Base-by-base conservation (phyloP, 2,888 invertebrate species). In the Molorchus minor region DNA sequence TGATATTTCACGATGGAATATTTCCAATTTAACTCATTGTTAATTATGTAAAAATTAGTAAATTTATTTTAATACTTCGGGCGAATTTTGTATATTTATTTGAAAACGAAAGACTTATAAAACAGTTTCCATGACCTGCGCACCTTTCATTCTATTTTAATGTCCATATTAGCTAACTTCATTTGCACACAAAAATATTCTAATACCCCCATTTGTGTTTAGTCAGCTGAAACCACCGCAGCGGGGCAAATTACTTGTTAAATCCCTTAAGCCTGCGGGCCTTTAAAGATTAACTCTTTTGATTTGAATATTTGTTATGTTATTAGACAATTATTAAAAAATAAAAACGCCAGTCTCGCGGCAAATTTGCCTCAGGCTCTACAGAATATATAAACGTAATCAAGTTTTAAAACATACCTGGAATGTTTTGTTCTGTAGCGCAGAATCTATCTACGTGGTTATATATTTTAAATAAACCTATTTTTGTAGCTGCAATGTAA, bases 291-390 rank as follows among this genome's bases (percentile, higher is more conserved):
- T 56, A 29, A 49, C 52, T 49, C 47, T 36, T 49, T 49, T 43
- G 36, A 54, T 59, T 62, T 62, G 51, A 54, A 57, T 62, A 57
- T 51, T 59, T 45, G 52, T 51, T 45, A 49, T 54, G 59, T 38
- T 62, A 55, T 59, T 56, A 59, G 57, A 51, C 49, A 57, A 59
- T 59, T 62, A 49, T n/a, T n/a, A 36, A 35, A 49, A 33, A 49
- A 21, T 20, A 35, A 49, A 49, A 20, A 12, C 43, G 1, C 25
- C 17, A 25, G 15, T 13, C 43, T 15, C 12, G 25, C 12, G 20
- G 43, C 21, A 15, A 1, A 43, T 43, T 3, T 5, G 25, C 43
- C 43, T 20, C 10, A 20, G 25, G 43, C 13, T n/a, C 21, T 25
- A 25, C 12, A 43, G 13, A 41, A 25, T 25, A 25, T 25, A 8